Evolutionary conservation across 2,888 invertebrate species (phyloP).

Genomic region (Latrodectus elegans): DNA sequence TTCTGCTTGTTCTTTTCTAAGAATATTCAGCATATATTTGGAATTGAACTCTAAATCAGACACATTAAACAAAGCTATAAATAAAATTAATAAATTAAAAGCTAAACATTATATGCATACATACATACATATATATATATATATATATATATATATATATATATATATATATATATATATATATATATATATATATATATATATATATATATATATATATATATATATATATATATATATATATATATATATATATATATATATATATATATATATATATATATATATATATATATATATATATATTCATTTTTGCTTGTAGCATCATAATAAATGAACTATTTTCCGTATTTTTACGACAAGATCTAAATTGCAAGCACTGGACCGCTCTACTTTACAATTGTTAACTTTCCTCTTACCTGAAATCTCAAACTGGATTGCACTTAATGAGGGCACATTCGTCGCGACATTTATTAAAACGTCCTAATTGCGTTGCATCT

Average conservation of each 20-base stretch:
- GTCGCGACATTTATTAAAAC: slow-evolving; percentile 58
- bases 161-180: too few species aligned
- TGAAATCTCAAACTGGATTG: slow-evolving; percentile 43
- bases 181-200: too few species aligned
- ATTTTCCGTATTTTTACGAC: neutral
- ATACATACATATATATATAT: too few species aligned
- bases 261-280: neutral
- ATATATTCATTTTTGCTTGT: neutral
- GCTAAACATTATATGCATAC: too few species aligned
- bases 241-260: neutral
- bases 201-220: too few species aligned
- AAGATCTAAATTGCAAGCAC: neutral
- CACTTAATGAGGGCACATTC: slow-evolving; percentile 49
- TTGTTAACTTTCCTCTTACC: slow-evolving; percentile 21
- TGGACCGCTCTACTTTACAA: slow-evolving; percentile 34
- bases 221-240: too few species aligned
- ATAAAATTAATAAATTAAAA: too few species aligned
- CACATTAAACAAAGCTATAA: too few species aligned
- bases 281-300: neutral
- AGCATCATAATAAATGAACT: neutral
- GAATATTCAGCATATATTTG: too few species aligned
- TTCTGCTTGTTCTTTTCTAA: too few species aligned
- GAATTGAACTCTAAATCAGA: too few species aligned
- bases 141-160: too few species aligned
- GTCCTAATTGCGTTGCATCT: slow-evolving; percentile 62